Conservation (phyloP, 2,113 vertebrate genomes). For the Australoheros scitulus region DNA sequence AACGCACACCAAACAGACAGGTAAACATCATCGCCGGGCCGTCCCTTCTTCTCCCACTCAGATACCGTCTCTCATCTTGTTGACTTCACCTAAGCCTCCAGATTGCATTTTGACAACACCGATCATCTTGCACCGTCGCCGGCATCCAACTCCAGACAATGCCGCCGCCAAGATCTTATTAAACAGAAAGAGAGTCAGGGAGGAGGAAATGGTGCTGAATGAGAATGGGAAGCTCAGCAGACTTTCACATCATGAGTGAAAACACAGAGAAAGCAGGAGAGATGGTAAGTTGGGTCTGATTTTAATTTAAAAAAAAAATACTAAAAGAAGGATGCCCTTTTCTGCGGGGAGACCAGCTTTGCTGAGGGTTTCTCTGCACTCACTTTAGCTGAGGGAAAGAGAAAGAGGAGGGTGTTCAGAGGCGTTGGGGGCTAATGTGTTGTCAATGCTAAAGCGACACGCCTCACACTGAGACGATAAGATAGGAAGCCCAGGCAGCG, state of each 20-base stretch:
- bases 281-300: background rate
- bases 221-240: conserved; percentile 43
- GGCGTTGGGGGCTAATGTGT: conserved; percentile 49
- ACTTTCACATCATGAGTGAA: background rate
- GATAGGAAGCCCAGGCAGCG: conserved; percentile 12
- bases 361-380: background rate
- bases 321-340: background rate
- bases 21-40: conserved; percentile 49
- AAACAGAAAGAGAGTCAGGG: conserved; percentile 31
- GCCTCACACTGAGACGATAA: conserved; percentile 47
- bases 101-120: conserved; percentile 70
- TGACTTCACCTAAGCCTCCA: conserved; percentile 66
- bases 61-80: conserved; percentile 63
- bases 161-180: conserved; percentile 45
- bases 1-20: conserved; percentile 30
- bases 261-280: background rate
- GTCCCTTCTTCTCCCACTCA: conserved; percentile 17
- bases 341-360: background rate
- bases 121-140: conserved; percentile 53
- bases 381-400: background rate
- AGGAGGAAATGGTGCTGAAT: conserved; percentile 43
- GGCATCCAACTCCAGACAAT: conserved; percentile 41
- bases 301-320: conserved; percentile 9
- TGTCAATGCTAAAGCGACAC: conserved; percentile 29
- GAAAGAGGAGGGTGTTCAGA: background rate